A percentile compares a stretch with the other conserved stretches of the same genome.
These are phyloP conservation scores for Apogon talboti DNA, from an alignment of 2,797 vertebrate species.

Conservation along the genomic window DNA sequence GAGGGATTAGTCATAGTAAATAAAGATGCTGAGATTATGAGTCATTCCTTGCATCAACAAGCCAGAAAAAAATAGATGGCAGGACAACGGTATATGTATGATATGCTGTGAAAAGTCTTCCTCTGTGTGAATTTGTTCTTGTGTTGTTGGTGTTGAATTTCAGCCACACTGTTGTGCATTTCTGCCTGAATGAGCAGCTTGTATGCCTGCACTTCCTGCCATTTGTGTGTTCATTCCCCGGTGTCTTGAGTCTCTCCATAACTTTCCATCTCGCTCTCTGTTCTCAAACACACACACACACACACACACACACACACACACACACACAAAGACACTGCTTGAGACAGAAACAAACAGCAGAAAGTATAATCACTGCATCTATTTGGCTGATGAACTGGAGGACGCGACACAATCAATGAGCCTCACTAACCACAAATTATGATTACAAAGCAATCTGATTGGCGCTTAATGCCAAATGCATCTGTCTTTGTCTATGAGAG, in stretches of 20 bases:
- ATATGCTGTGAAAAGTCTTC: constrained; percentile 1
- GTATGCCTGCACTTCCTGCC: constrained; percentile 39
- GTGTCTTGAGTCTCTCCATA: constrained; percentile 15
- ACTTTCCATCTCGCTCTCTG: constrained; percentile 4
- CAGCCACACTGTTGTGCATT: constrained; percentile 2
- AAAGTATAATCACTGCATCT: constrained; percentile 53
- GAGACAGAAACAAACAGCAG: constrained; percentile 33
- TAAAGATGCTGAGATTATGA: constrained; percentile 43
- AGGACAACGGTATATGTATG: constrained; percentile 11
- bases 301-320: constrained; percentile 22
- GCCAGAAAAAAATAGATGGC: constrained; percentile 14
- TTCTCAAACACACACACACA: constrained; percentile 13
- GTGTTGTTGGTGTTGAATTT: constrained; percentile 27
- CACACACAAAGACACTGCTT: constrained; percentile 31
- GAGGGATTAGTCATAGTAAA: constrained; percentile 42
- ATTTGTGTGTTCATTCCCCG: constrained; percentile 16
- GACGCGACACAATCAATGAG: constrained; percentile 61
- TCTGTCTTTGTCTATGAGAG: constrained; percentile 24
- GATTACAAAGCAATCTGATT: constrained; percentile 68
- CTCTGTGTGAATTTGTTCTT: constrained; percentile 4
- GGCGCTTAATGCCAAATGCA: constrained; percentile 30
- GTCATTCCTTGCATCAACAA: constrained; percentile 32
- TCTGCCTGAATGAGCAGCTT: constrained; percentile 38
- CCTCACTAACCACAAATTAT: constrained; percentile 62
- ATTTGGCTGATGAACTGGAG: constrained; percentile 59